Conservation (phyloP, 2,888 invertebrate species). For the Drosophila suboccidentalis region DNA sequence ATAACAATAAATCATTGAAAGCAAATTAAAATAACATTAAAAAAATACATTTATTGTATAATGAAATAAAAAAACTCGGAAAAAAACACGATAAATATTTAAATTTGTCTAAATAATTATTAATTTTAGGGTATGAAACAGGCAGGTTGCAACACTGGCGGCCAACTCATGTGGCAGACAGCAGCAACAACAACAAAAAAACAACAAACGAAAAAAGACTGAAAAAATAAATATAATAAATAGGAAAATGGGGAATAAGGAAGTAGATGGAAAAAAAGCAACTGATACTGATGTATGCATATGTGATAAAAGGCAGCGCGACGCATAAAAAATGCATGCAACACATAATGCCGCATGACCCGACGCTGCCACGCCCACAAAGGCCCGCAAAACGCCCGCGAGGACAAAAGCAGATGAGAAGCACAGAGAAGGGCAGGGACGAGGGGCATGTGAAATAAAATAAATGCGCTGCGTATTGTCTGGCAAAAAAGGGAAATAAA, state of each 20-base stretch:
- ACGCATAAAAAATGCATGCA: slow-evolving; percentile 73
- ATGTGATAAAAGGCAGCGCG: slow-evolving; percentile 74
- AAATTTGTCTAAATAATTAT: slow-evolving; percentile 13
- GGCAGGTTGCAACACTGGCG: slow-evolving; percentile 47
- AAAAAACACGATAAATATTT: slow-evolving; percentile 15
- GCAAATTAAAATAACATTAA: background rate
- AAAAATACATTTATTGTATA: background rate
- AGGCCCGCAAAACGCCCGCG: slow-evolving; percentile 39
- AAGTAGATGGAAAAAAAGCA: background rate
- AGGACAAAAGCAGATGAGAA: slow-evolving; percentile 11
- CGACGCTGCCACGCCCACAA: slow-evolving; percentile 58
- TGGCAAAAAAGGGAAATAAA: slow-evolving; percentile 53
- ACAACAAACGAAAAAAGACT: slow-evolving; percentile 13
- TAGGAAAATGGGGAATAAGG: slow-evolving; percentile 12
- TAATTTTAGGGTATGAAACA: slow-evolving; percentile 33
- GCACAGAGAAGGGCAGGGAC: background rate
- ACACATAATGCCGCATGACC: slow-evolving; percentile 75
- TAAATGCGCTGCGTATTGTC: slow-evolving; percentile 63
- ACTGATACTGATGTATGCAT: slow-evolving; percentile 68
- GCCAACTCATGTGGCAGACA: slow-evolving; percentile 64
- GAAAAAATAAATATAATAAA: slow-evolving; percentile 46
- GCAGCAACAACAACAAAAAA: slow-evolving; percentile 24
- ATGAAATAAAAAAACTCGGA: background rate
- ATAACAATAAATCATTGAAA: slow-evolving; percentile 3
- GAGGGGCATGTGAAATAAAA: slow-evolving; percentile 45